A percentile compares a stretch with the other conserved stretches of the same genome.
phyloP scores from a whole-genome alignment of 2,113 vertebrate species.

The Dipodomys spectabilis region DNA sequence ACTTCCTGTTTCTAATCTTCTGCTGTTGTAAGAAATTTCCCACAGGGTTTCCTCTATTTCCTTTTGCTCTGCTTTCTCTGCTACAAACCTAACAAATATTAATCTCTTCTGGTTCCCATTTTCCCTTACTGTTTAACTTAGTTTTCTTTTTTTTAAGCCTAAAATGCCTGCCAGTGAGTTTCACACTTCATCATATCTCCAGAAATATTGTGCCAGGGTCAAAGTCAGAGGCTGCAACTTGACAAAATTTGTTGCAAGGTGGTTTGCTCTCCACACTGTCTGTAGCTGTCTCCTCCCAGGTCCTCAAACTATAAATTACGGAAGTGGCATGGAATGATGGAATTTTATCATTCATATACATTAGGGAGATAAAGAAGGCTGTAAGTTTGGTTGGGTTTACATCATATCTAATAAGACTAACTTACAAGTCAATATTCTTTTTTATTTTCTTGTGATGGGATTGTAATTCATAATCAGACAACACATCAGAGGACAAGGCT shows the following conservation, averaged over 20 bases:
- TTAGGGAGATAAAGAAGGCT: slow-evolving; percentile 63
- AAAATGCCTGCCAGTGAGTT: slow-evolving; percentile 87
- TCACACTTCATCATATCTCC: slow-evolving; percentile 90
- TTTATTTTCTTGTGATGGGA: not conserved
- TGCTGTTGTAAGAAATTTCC: slow-evolving; percentile 81
- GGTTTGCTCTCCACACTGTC: slow-evolving; percentile 80
- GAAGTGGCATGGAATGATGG: slow-evolving; percentile 58
- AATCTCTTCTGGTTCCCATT: slow-evolving; percentile 84
- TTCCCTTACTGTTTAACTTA: slow-evolving; percentile 84
- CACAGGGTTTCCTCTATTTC: slow-evolving; percentile 81
- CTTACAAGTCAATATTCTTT: not conserved
- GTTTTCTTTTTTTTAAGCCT: slow-evolving; percentile 78
- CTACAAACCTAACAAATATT: slow-evolving; percentile 87
- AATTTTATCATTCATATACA: slow-evolving; percentile 65
- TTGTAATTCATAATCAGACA: slow-evolving; percentile 11
- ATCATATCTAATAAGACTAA: slow-evolving; percentile 37
- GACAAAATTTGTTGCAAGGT: slow-evolving; percentile 86
- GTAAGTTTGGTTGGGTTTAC: not conserved
- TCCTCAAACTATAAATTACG: slow-evolving; percentile 81
- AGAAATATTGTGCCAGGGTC: slow-evolving; percentile 83
- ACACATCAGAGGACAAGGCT: not conserved
- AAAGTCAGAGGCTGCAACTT: slow-evolving; percentile 84
- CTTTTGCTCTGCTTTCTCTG: slow-evolving; percentile 86
- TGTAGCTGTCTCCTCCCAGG: slow-evolving; percentile 83
- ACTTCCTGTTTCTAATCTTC: slow-evolving; percentile 87